A percentile compares a stretch with the other conserved stretches of the same genome.
These are phyloP conservation scores for Phalera bucephala DNA, from an alignment of 2,888 invertebrate genomes.

Conservation along the genomic window DNA sequence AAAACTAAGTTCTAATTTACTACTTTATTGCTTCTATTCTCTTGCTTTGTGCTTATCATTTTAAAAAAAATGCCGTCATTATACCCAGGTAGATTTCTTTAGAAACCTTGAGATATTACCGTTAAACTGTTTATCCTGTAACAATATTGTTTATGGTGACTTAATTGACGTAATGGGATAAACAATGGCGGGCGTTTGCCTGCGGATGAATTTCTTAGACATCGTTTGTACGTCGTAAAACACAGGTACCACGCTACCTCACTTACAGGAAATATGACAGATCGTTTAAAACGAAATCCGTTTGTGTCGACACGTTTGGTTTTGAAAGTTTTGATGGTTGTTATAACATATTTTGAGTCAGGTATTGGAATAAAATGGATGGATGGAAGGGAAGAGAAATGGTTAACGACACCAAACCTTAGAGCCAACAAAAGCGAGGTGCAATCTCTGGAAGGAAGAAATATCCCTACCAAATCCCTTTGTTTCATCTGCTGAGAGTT, in stretches of 20 bases:
- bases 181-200: constrained; percentile 51
- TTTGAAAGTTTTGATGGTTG: too few relatives aligned
- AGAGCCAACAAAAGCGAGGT: too few relatives aligned
- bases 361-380: too few relatives aligned
- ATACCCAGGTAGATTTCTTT: constrained; percentile 56
- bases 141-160: constrained; percentile 45
- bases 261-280: constrained; percentile 64
- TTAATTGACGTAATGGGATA: constrained; percentile 75
- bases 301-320: constrained; percentile 46
- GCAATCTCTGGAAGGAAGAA: too few relatives aligned
- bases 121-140: constrained; percentile 72
- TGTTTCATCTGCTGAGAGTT: too few relatives aligned
- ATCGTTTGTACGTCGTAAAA: constrained; percentile 63
- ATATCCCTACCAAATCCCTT: too few relatives aligned
- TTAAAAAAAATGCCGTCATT: constrained; percentile 26
- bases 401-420: too few relatives aligned
- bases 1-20: constrained; percentile 17
- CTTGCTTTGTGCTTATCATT: too few relatives aligned
- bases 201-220: constrained; percentile 40
- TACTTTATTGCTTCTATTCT: constrained; percentile 14
- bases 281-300: constrained; percentile 61
- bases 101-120: constrained; percentile 51
- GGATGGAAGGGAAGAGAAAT: too few relatives aligned
- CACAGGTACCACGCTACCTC: constrained; percentile 76
- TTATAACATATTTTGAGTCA: too few relatives aligned